Base-by-base conservation (phyloP, 2,888 invertebrate species). In the Pocota personata region DNA sequence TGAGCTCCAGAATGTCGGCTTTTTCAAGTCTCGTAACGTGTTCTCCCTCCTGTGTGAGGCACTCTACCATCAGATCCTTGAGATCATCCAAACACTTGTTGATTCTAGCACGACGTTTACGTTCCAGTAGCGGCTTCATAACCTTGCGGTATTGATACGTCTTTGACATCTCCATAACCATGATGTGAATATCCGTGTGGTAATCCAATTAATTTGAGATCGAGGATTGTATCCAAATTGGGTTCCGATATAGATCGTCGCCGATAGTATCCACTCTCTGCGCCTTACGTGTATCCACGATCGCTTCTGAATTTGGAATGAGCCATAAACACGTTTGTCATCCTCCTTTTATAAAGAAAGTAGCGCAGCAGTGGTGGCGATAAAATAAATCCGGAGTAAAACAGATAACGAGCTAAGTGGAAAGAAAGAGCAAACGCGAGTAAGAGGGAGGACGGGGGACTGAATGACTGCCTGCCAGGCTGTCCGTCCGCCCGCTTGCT, bases 101-200 rank as follows among this genome's bases (percentile, higher is more conserved):
- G 94, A 97, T 97, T 91, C 97, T 94, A 87, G 97, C 97, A 88
- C 97, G 94, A 77, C 97, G 94, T 91, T 97, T 97, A 90, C 97
- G 95, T 93, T 97, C 97, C 88, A 97, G 93, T 96, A 97, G 96
- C 90, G 97, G 97, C 93, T 97, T 97, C 97, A 97, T 97, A 92
- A 97, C 97, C 95, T 97, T 97, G 93, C 97, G 95, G 93, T 97
- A 97, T 93, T 97, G 97, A 93, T 97, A 97, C 90, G 97, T 97
- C 93, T 97, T 95, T 91, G 97, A 97, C 93, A 97, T 92, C 90
- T 92, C 92, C 91, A 92, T 92, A 89, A 91, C 92, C 92, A 92
- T 92, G 52, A 35, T 75, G 46, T 40, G 40, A 21, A 30, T 75
- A 46, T 60, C 75, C 60, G 55, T 55, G 40, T 55, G 55, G 16